phyloP scores from a whole-genome alignment of 2,113 vertebrate species.

The Malurus melanocephalus region DNA sequence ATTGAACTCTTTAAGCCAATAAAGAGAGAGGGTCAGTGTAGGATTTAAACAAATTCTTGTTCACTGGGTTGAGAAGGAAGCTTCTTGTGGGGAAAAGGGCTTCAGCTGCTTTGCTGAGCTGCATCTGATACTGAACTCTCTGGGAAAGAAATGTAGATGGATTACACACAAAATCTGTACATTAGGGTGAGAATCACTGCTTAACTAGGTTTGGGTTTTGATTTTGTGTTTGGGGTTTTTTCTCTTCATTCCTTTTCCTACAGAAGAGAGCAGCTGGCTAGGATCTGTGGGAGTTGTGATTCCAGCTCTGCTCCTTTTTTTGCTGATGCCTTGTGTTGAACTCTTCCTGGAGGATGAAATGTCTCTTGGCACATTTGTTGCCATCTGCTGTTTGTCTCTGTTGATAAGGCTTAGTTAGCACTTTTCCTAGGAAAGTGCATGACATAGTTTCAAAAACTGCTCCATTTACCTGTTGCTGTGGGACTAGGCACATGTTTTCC shows the following conservation, averaged over 20 bases:
- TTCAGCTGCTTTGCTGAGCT: neutral
- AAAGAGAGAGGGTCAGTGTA: neutral
- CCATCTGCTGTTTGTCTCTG: constrained; percentile 59
- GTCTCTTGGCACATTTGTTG: constrained; percentile 50
- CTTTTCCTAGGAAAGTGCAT: constrained; percentile 20
- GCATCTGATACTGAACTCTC: neutral
- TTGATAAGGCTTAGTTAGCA: constrained; percentile 48
- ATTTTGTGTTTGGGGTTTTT: neutral
- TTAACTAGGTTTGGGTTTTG: neutral
- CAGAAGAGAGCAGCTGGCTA: neutral
- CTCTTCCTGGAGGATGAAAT: constrained; percentile 47
- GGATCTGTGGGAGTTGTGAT: neutral
- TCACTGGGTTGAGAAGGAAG: neutral
- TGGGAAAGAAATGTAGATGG: neutral
- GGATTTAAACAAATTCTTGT: neutral
- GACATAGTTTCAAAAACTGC: neutral
- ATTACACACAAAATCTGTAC: neutral
- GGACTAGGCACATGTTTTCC: neutral
- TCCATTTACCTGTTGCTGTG: constrained; percentile 43
- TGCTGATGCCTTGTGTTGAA: constrained; percentile 46
- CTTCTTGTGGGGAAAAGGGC: accelerated
- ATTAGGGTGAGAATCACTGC: neutral
- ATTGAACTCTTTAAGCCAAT: neutral
- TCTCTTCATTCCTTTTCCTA: neutral
- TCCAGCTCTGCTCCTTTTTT: constrained; percentile 39